A percentile compares a stretch with the other conserved stretches of the same genome.
phyloP scores from a whole-genome alignment of 2,113 vertebrate genomes.

The Pitta sordida region DNA sequence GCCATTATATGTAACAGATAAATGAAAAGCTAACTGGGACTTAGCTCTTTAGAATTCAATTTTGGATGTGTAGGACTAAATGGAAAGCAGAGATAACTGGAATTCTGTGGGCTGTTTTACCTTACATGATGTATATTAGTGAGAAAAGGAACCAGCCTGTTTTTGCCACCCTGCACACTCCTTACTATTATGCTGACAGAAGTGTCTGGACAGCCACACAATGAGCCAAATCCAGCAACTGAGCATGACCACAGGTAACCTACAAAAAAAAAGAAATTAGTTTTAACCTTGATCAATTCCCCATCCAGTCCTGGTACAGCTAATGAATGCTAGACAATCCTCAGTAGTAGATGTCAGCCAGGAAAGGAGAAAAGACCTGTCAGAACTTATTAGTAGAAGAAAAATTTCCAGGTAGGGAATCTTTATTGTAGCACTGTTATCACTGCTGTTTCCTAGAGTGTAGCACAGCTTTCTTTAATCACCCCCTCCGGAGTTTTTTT shows the following conservation, averaged over 20 bases:
- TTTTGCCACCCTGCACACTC: rapidly evolving
- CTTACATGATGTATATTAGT: background rate
- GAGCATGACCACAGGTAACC: background rate
- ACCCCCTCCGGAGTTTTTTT: too few relatives aligned
- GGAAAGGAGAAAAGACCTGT: background rate
- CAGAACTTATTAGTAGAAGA: background rate
- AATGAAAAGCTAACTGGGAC: background rate
- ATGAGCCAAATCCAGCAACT: background rate
- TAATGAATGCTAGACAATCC: background rate
- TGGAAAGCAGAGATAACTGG: background rate
- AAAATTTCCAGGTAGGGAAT: background rate
- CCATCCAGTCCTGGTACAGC: background rate
- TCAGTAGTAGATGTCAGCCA: background rate
- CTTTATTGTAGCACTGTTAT: background rate
- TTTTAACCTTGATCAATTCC: background rate
- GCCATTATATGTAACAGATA: background rate
- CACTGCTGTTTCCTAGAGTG: background rate
- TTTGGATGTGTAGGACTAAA: background rate
- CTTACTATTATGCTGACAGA: rapidly evolving
- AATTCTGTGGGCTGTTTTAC: background rate
- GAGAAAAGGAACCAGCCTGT: background rate
- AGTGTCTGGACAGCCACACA: background rate
- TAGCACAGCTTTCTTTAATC: background rate
- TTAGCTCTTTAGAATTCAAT: background rate
- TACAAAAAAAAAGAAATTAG: background rate